Percentiles rank a stretch among this genome's conserved stretches.
Evolutionary conservation across 2,797 vertebrate species (phyloP).

Genomic region (Telmatherina bonti): DNA sequence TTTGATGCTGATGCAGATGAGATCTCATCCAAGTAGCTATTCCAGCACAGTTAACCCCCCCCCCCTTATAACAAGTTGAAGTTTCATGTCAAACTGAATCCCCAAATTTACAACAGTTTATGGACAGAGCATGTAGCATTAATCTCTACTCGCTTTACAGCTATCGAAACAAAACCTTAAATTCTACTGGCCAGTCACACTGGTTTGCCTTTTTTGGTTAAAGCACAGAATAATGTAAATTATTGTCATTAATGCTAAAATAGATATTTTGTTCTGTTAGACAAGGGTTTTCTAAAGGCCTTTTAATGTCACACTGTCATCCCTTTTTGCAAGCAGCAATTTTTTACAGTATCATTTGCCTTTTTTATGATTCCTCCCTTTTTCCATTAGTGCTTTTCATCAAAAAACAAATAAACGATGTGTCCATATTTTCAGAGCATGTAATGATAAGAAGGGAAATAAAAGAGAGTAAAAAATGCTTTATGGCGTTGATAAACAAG

Average conservation of each 20-base stretch:
- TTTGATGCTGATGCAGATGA: conserved; percentile 16
- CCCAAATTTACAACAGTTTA: conserved; percentile 3
- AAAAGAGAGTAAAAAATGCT: neutral
- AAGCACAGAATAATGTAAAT: conserved; percentile 3
- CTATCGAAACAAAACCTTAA: conserved; percentile 11
- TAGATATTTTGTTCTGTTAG: conserved; percentile 8
- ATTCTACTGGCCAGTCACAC: neutral
- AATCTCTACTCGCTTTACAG: conserved; percentile 14
- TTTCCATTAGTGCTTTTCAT: conserved; percentile 9
- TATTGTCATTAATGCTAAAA: conserved; percentile 8
- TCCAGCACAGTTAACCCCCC: conserved; percentile 20
- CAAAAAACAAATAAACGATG: neutral
- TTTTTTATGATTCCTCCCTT: conserved; percentile 4
- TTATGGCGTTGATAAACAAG: neutral
- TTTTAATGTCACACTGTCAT: conserved; percentile 2
- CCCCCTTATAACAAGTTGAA: conserved; percentile 14
- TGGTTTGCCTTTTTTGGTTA: conserved; percentile 19
- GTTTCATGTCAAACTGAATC: conserved; percentile 30
- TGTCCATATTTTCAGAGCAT: conserved; percentile 18
- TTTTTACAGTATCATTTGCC: neutral
- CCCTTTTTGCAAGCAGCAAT: conserved; percentile 4
- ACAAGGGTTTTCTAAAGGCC: conserved; percentile 12
- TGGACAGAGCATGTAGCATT: conserved; percentile 7
- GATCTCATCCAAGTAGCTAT: conserved; percentile 34
- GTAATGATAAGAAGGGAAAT: conserved; percentile 4